Percentiles rank a stretch among this genome's conserved stretches.
These are phyloP conservation scores for Chelon auratus DNA, from an alignment of 2,797 vertebrate genomes.

Conservation along the genomic window DNA sequence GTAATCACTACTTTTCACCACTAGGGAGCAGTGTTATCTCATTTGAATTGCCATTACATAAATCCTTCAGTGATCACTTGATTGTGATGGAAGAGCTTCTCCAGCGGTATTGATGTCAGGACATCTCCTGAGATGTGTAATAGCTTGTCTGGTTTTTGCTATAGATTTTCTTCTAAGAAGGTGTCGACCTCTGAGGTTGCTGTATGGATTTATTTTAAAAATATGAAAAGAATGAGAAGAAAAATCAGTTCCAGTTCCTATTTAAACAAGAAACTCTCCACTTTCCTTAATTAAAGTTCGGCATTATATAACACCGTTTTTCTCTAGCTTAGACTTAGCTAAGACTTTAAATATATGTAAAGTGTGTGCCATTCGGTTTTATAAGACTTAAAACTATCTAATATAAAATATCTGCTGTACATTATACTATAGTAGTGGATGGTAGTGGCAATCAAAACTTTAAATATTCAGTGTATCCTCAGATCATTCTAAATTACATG, in stretches of 20 bases:
- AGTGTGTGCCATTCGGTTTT: no score
- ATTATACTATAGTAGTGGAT: neutral
- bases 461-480: neutral
- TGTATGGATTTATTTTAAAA: constrained; percentile 20
- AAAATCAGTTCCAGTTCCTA: neutral
- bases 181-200: constrained; percentile 13
- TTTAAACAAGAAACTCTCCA: neutral
- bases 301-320: neutral
- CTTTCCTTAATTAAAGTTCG: neutral
- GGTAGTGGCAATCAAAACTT: neutral
- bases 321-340: neutral
- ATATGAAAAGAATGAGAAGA: constrained; percentile 24
- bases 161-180: constrained; percentile 44
- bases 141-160: constrained; percentile 30
- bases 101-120: constrained; percentile 44
- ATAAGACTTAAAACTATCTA: no score
- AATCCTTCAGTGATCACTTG: constrained; percentile 33
- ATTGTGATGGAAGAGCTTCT: constrained; percentile 41
- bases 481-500: neutral
- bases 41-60: constrained; percentile 1
- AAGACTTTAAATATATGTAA: neutral
- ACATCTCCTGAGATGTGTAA: constrained; percentile 40
- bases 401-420: no score
- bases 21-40: constrained; percentile 41
- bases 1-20: constrained; percentile 76